Evolutionary conservation across 2,797 vertebrate genomes (phyloP), one percentile per base, ranked within the genome.

Genomic region (Sciaenops ocellatus): DNA sequence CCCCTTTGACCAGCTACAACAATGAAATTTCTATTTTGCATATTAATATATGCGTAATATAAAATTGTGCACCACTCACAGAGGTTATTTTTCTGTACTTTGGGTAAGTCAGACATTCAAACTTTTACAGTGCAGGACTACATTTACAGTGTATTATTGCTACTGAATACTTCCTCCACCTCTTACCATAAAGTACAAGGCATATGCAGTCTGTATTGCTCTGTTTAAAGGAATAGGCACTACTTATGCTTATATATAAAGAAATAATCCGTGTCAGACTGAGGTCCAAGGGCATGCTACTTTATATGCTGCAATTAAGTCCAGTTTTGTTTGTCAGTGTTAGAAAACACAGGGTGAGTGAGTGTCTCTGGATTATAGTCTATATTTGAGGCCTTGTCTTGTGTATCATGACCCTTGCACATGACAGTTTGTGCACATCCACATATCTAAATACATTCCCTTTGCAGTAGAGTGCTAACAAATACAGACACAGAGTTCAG

Each of bases 381-480:
- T 56, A 56, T 16, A 47, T 24, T 34, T 11, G 28, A 56, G 3
- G 26, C 41, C 15, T 22, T 28, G 11, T 15, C 6, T 6, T 64
- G 24, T 50, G 24, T 16, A 17, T 44, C 15, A 11, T 9, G 42
- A 24, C 26, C 26, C 11, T 18, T 48, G 5, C 28, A 15, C 4
- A 52, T 24, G 8, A 4, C 15, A 26, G 3, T 59, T 46, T 47
- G 10, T 18, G 48, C 8, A 42, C 28, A 22, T 34, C 46, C 16
- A 12, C 50, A 9, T 11, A 7, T 18, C 10, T 10, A 68, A 28
- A 46, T 62, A 10, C 47, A 20, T 47, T 42, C 22, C 4, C 46
- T 34, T 75, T 30, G 38, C 77, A 76, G 52, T 41, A 26, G 4
- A 18, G 82, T 73, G 48, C 22, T 30, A 78, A 48, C 34, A 52